Evolutionary conservation across 2,797 vertebrate species (phyloP), one percentile per base, ranked within the genome.

Genomic region (Varecia variegata): DNA sequence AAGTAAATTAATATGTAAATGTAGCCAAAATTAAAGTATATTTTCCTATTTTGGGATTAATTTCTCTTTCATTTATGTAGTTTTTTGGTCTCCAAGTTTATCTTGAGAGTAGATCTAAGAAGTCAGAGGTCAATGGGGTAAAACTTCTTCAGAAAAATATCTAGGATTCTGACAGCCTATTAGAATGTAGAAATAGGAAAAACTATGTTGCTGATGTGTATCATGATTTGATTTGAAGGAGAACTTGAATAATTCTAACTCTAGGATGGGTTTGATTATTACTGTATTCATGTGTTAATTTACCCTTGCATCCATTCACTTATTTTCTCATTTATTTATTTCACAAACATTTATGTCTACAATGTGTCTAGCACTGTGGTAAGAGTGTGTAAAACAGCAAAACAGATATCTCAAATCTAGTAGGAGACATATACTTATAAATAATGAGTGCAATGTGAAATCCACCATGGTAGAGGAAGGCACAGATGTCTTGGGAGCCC

Each of bases 21-120:
- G 30, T 38, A 88, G 90, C 25, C 81, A 74, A 95, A 95, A 43
- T 58, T 70, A 65, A 86, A 81, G 71, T 60, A 6, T 85, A 32
- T 30, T 62, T 83, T 95, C 73, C 32, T 47, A 30, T 70, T 95
- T 60, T 62, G 67, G 40, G 43, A 74, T 97, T 93, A 32, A 67
- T 74, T 95, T 30, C 17, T 45, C 5, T 54, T 90, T 65, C 50
- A 32, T 77, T 35, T 40, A 2, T 47, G 35, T 58, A 47, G 17
- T 38, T 79, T 58, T 81, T 80, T 93, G 77, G 54, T 47, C 79
- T 85, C 45, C 30, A 85, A 38, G 62, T 67, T 95, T 84, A 65
- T 17, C 12, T 70, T 96, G 43, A 81, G 45, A 62, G 38, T 86
- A 50, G 13, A 88, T 80, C 38, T 71, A 76, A 94, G 56, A 90